These are phyloP conservation scores for Microplitis mediator DNA, from an alignment of 1,140 invertebrate species.

Conservation along the genomic window DNA sequence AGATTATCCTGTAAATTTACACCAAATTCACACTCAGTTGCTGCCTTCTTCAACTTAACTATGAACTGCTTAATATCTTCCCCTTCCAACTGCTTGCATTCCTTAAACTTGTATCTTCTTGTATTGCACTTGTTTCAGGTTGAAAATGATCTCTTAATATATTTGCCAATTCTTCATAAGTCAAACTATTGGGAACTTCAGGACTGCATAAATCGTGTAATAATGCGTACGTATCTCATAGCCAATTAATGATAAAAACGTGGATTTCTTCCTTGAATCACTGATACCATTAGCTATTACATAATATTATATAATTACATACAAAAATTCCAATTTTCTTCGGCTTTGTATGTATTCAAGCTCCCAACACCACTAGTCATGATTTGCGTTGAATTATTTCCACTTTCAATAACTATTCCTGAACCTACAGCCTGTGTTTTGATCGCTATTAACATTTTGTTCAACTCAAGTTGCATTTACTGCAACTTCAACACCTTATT, in stretches of 20 bases:
- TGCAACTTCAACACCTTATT: too few species aligned
- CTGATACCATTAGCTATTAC: constrained; percentile 12
- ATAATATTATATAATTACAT: constrained; percentile 21
- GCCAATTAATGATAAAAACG: constrained; percentile 45
- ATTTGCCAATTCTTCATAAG: constrained; percentile 35
- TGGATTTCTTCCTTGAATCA: constrained; percentile 30
- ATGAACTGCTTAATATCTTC: too few species aligned
- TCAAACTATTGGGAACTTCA: constrained; percentile 34
- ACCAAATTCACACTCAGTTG: too few species aligned
- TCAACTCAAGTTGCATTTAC: too few species aligned
- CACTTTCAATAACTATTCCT: too few species aligned
- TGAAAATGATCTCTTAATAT: constrained; percentile 42
- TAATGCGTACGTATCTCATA: constrained; percentile 39
- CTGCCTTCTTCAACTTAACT: too few species aligned
- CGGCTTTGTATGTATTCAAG: constrained; percentile 12
- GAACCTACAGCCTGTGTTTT: too few species aligned
- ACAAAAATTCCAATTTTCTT: constrained; percentile 17
- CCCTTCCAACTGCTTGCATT: too few species aligned
- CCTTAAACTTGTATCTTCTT: constrained; percentile 46
- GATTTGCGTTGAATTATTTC: too few species aligned
- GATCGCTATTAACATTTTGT: too few species aligned
- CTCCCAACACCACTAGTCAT: not conserved
- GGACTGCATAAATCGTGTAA: constrained; percentile 44
- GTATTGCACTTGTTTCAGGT: constrained; percentile 42
- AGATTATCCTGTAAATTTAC: too few species aligned